Evolutionary conservation across 2,797 vertebrate species (phyloP).

Genomic region (Bradypodion pumilum): DNA sequence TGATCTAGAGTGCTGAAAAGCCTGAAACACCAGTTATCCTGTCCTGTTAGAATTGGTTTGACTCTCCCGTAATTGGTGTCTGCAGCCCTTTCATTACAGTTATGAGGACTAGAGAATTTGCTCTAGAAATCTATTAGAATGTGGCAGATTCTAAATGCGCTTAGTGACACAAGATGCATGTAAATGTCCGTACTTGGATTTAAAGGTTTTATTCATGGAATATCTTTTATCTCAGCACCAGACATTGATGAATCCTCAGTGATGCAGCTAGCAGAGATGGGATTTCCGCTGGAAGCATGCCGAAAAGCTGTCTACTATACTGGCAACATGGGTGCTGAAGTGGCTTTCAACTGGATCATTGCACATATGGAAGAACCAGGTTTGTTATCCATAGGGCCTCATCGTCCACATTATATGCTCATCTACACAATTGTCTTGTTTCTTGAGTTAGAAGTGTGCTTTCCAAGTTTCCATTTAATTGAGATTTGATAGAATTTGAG

Average conservation of each 20-base stretch:
- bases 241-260: conserved; percentile 95
- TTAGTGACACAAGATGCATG: neutral
- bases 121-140: conserved; percentile 18
- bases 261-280: conserved; percentile 99
- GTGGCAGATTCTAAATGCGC: neutral
- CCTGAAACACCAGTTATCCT: neutral
- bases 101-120: conserved; percentile 3
- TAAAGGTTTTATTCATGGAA: conserved; percentile 39
- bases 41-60: neutral
- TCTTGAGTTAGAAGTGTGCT: neutral
- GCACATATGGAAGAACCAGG: conserved; percentile 99
- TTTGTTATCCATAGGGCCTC: conserved; percentile 67
- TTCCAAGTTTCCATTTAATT: conserved; percentile 1
- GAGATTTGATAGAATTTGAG: neutral
- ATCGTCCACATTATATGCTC: neutral
- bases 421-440: neutral
- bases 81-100: neutral
- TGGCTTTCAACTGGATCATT: conserved; percentile 99
- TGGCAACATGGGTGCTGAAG: conserved; percentile 95
- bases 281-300: conserved; percentile 95
- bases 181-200: neutral
- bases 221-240: conserved; percentile 80
- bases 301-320: conserved; percentile 98
- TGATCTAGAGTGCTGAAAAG: neutral
- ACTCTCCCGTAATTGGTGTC: neutral